Evolutionary conservation across 2,113 vertebrate species (phyloP).

Genomic region (Ceyx cyanopectus): DNA sequence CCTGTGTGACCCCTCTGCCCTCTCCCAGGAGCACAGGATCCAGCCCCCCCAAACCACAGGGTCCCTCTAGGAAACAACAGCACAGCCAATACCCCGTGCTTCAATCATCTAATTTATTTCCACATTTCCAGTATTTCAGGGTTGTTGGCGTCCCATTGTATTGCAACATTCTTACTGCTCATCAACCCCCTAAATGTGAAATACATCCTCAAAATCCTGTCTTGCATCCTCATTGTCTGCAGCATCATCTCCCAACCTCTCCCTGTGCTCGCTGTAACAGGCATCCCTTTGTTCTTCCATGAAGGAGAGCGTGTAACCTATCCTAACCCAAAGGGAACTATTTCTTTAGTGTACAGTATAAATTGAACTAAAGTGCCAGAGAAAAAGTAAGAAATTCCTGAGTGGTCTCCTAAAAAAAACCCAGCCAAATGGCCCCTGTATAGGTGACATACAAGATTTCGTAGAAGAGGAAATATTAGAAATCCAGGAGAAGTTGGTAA

Average conservation of each 20-base stretch:
- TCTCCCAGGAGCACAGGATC: background rate
- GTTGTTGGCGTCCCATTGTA: background rate
- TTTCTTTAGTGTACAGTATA: background rate
- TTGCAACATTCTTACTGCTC: background rate
- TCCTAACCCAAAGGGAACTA: background rate
- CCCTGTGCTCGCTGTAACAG: background rate
- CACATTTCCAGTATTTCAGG: background rate
- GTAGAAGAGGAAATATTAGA: background rate
- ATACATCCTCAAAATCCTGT: background rate
- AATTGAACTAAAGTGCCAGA: slow-evolving; percentile 1
- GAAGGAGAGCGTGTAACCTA: background rate
- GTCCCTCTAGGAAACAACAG: background rate
- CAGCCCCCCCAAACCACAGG: background rate
- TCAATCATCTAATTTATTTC: background rate
- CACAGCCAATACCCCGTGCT: background rate
- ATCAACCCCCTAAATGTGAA: background rate
- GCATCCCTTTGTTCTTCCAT: background rate
- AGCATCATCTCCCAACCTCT: background rate
- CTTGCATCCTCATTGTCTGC: background rate
- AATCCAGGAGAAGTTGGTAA: background rate
- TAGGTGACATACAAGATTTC: slow-evolving; percentile 15
- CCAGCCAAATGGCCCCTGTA: background rate
- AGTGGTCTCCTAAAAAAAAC: background rate
- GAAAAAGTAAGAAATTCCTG: slow-evolving; percentile 23
- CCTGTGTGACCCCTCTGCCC: background rate